Evolutionary conservation across 2,797 vertebrate species (phyloP), one percentile per base, ranked within the genome.

Genomic region (Telmatherina bonti): DNA sequence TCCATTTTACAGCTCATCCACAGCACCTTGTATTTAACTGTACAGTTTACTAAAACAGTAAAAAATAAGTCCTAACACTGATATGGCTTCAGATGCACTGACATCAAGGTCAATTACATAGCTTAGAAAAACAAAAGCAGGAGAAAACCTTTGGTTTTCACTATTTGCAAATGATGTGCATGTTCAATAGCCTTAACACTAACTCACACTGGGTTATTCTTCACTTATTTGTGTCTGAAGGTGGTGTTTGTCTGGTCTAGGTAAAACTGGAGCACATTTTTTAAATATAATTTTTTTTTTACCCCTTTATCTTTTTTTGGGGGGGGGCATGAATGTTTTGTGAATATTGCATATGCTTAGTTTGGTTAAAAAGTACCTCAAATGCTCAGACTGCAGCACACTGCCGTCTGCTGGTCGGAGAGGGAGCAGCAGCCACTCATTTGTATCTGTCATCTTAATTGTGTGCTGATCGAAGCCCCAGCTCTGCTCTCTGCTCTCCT

Each of bases 41-140:
- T 53, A 60, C 49, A 59, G 57, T 73, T 67, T 57, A 29, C 52
- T 70, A 27, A 15, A 2, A 33, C 43, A 51, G 6, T n/a, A 67
- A 56, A 74, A 74, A 67, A 76, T 0, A 75, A 71, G 47, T 59
- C 22, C 45, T 15, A 64, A 69, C 33, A 62, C 64, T 66, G 47
- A 83, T 88, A 89, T 89, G 88, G 85, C 83, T 92, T 86, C 69
- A 72, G 57, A 74, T 58, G 57, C 63, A 45, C 70, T 66, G 33
- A 80, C 66, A 82, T 67, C n/a, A 57, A 85, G 78, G 64, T 66
- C 49, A 72, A 76, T 71, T 27, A 58, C 43, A 60, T 70, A 20
- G 41, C 51, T 67, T 62, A n/a, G 33, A 54, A 69, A 62, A 65
- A 68, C 51, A 71, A 60, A 71, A 64, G 15, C 20, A 54, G 33